Conservation (phyloP, 1,140 invertebrate genomes). For the Rhyzopertha dominica region DNA sequence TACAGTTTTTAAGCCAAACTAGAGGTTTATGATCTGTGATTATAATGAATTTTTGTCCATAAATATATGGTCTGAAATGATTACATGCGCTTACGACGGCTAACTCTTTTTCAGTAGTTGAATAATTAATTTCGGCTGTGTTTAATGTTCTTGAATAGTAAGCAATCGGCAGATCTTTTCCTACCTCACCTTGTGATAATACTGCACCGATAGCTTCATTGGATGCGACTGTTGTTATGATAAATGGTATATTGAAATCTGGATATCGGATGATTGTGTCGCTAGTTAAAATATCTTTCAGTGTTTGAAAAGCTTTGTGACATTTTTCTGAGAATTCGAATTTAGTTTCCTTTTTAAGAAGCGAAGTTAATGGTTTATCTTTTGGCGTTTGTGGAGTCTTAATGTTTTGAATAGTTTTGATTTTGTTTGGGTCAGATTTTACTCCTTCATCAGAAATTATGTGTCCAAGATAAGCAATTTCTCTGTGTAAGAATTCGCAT, state of each 20-base stretch:
- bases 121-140: slow-evolving; percentile 29
- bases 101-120: slow-evolving; percentile 34
- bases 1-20: too few species aligned
- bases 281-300: slow-evolving; percentile 12
- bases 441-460: slow-evolving; percentile 25
- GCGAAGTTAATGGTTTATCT: slow-evolving; percentile 1
- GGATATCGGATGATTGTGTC: slow-evolving; percentile 20
- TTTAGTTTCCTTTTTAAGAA: background rate
- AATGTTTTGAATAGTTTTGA: slow-evolving; percentile 24
- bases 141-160: slow-evolving; percentile 25
- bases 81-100: slow-evolving; percentile 44
- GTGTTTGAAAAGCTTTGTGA: slow-evolving; percentile 1
- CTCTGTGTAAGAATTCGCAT: slow-evolving; percentile 30
- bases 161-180: slow-evolving; percentile 14
- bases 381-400: slow-evolving; percentile 17
- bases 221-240: slow-evolving; percentile 25
- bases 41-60: slow-evolving; percentile 36
- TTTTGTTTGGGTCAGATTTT: slow-evolving; percentile 28
- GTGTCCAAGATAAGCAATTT: slow-evolving; percentile 42
- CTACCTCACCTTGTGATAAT: slow-evolving; percentile 13
- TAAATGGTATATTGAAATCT: slow-evolving; percentile 23
- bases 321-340: slow-evolving; percentile 10
- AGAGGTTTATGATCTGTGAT: slow-evolving; percentile 29
- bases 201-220: slow-evolving; percentile 23
- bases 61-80: slow-evolving; percentile 42